phyloP scores from a whole-genome alignment of 2,797 vertebrate genomes.

The Craterocephalus amniculus region DNA sequence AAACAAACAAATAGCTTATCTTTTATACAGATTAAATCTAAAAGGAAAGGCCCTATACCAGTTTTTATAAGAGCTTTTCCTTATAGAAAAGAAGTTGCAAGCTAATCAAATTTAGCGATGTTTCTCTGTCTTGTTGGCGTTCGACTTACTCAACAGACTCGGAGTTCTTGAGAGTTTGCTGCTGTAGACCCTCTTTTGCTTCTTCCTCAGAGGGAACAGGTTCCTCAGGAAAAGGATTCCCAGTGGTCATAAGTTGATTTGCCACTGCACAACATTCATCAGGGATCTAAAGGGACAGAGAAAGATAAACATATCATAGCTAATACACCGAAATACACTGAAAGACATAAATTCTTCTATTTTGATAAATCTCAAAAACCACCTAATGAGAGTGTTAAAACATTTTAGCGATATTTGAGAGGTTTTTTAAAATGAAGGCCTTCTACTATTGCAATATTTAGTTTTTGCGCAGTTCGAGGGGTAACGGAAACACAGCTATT shows the following conservation, averaged over 20 bases:
- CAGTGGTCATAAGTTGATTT: conserved; percentile 84
- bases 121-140: conserved; percentile 1
- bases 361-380: too few relatives aligned
- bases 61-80: background rate
- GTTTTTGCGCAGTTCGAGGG: too few relatives aligned
- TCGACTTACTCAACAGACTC: conserved; percentile 88
- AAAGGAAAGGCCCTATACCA: background rate
- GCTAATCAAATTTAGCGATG: background rate
- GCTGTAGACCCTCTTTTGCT: conserved; percentile 81
- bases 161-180: conserved; percentile 86
- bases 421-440: too few relatives aligned
- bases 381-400: too few relatives aligned
- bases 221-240: conserved; percentile 70
- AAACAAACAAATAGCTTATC: background rate
- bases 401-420: too few relatives aligned
- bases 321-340: too few relatives aligned
- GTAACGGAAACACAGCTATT: too few relatives aligned
- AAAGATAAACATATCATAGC: conserved; percentile 5
- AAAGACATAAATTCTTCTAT: too few relatives aligned
- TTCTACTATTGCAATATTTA: too few relatives aligned
- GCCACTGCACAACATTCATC: conserved; percentile 84
- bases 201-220: conserved; percentile 81
- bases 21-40: background rate
- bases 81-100: background rate
- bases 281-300: conserved; percentile 81